These are phyloP conservation scores for Sabatieria punctata DNA, from an alignment of 2,888 invertebrate genomes.

Conservation along the genomic window DNA sequence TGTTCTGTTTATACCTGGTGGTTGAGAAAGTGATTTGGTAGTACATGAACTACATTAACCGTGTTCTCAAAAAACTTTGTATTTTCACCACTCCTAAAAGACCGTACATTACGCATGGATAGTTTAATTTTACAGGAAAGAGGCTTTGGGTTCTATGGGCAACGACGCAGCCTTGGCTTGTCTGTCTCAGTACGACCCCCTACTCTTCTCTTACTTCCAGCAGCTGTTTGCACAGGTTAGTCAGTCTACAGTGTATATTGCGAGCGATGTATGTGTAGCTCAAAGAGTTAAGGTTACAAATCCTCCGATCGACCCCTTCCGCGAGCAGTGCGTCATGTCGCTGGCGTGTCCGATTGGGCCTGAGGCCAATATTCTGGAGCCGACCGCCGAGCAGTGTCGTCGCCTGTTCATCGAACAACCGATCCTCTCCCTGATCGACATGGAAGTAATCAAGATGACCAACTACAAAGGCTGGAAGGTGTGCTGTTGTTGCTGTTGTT, in stretches of 20 bases:
- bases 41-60: too few species aligned
- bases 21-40: too few species aligned
- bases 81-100: too few species aligned
- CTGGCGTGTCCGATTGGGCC: constrained; percentile 92
- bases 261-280: too few species aligned
- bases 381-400: constrained; percentile 60
- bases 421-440: constrained; percentile 71
- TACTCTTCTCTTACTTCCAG: constrained; percentile 92
- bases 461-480: constrained; percentile 63
- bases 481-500: background rate
- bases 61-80: too few species aligned
- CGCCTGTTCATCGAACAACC: constrained; percentile 84
- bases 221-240: constrained; percentile 89
- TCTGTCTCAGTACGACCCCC: constrained; percentile 78
- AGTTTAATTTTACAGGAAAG: constrained; percentile 53
- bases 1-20: too few species aligned
- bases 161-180: constrained; percentile 96
- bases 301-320: constrained; percentile 97
- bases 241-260: background rate
- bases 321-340: constrained; percentile 97
- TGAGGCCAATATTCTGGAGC: constrained; percentile 77
- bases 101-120: too few species aligned
- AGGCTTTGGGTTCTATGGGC: constrained; percentile 97
- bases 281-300: constrained; percentile 49
- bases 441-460: constrained; percentile 66